Conservation (phyloP, 2,113 vertebrate genomes). For the Bubo blakistoni region DNA sequence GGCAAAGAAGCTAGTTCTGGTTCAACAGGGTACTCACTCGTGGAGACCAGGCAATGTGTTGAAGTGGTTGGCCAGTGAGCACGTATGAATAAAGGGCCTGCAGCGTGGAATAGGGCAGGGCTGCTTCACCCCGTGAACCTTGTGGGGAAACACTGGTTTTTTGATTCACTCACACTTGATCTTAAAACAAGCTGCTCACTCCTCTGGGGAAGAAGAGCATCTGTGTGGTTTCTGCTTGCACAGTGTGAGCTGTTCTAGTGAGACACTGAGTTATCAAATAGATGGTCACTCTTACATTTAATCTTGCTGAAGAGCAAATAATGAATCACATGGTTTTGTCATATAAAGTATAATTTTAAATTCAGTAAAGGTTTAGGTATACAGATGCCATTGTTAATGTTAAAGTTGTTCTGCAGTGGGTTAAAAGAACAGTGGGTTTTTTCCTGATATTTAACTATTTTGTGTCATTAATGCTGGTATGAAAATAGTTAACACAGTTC, state of each 20-base stretch:
- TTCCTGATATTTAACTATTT: background rate
- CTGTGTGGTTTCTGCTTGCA: background rate
- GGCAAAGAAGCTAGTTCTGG: background rate
- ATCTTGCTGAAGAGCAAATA: background rate
- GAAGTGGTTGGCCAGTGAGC: background rate
- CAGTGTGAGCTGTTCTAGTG: background rate
- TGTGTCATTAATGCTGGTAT: background rate
- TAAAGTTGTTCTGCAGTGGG: background rate
- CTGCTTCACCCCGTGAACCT: background rate
- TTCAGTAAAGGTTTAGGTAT: background rate
- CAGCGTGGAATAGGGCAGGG: background rate
- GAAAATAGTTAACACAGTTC: background rate
- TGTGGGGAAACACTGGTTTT: background rate
- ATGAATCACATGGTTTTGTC: background rate
- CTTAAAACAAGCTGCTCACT: background rate
- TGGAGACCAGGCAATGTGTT: background rate
- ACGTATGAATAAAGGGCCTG: too few relatives aligned
- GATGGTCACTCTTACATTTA: background rate
- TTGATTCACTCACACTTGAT: background rate
- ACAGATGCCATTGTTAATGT: background rate
- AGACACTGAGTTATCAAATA: background rate
- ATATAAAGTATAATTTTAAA: background rate
- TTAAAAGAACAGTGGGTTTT: background rate
- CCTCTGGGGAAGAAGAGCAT: background rate
- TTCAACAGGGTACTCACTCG: fast-evolving